Conservation (phyloP, 2,797 vertebrate species). For the Spondyliosoma cantharus region DNA sequence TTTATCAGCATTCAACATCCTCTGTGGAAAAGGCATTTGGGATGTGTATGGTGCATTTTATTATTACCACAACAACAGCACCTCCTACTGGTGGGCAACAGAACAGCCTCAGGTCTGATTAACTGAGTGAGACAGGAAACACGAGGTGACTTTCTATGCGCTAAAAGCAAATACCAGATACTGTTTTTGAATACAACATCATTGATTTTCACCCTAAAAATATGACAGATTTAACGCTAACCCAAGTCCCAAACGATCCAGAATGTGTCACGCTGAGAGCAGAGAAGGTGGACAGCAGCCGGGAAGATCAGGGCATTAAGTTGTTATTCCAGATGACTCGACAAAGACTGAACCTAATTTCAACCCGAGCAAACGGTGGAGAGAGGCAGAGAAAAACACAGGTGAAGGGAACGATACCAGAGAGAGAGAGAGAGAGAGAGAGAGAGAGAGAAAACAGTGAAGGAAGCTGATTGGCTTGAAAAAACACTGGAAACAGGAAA, state of each 20-base stretch:
- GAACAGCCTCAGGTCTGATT: conserved; percentile 6
- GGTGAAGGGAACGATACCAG: too few species aligned
- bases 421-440: too few species aligned
- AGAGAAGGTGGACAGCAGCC: too few species aligned
- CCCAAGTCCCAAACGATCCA: background rate
- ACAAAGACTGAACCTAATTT: too few species aligned
- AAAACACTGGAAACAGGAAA: too few species aligned
- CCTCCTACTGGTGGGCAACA: conserved; percentile 73
- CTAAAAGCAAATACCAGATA: too few species aligned
- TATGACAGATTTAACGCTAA: background rate
- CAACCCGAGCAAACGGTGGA: too few species aligned
- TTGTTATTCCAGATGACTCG: too few species aligned
- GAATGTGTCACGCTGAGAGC: background rate
- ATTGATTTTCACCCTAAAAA: background rate
- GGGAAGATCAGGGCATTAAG: too few species aligned
- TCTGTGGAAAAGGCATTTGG: conserved; percentile 1
- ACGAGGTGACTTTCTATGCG: background rate
- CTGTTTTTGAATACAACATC: background rate
- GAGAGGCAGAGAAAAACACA: too few species aligned
- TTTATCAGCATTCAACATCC: conserved; percentile 29
- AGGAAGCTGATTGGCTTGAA: too few species aligned
- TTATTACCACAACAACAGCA: conserved; percentile 70
- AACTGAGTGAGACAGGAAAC: background rate
- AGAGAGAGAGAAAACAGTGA: too few species aligned
- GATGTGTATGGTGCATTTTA: conserved; percentile 11